phyloP scores from a whole-genome alignment of 2,797 vertebrate genomes.

The Sebastes itinus region DNA sequence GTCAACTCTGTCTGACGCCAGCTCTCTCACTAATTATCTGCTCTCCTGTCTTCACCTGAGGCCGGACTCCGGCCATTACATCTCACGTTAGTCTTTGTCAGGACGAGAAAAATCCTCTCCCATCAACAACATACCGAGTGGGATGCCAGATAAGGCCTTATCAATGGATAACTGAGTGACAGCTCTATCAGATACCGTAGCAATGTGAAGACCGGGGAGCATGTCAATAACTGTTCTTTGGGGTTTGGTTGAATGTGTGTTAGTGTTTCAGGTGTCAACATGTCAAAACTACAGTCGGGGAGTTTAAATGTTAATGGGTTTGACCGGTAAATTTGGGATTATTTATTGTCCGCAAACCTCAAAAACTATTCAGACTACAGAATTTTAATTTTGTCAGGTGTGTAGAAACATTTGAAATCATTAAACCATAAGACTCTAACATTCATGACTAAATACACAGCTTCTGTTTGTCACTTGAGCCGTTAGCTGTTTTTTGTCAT shows the following conservation, averaged over 20 bases:
- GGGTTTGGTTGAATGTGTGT: not conserved
- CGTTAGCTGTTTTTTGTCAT: not conserved
- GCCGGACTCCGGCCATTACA: constrained; percentile 35
- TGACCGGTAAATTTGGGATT: not conserved
- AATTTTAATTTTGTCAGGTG: not conserved
- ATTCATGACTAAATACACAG: not conserved
- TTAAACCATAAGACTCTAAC: not conserved
- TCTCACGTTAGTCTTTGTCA: constrained; percentile 29
- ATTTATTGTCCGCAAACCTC: not conserved
- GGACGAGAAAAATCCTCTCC: constrained; percentile 27
- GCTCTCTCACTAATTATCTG: constrained; percentile 54
- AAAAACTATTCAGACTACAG: not conserved
- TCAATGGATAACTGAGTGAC: constrained; percentile 33
- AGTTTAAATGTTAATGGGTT: not conserved
- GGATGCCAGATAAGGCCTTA: constrained; percentile 39
- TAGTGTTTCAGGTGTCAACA: not conserved
- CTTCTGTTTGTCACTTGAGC: not conserved
- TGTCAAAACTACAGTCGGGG: not conserved
- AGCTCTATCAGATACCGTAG: constrained; percentile 44
- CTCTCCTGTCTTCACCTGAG: constrained; percentile 52
- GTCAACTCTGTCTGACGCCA: constrained; percentile 57
- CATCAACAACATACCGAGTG: constrained; percentile 13
- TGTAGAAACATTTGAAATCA: not conserved
- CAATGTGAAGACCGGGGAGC: not conserved
- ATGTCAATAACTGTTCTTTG: not conserved